Evolutionary conservation across 1,140 invertebrate genomes (phyloP), one percentile per base, ranked within the genome.

Genomic region (Coelopa frigida): DNA sequence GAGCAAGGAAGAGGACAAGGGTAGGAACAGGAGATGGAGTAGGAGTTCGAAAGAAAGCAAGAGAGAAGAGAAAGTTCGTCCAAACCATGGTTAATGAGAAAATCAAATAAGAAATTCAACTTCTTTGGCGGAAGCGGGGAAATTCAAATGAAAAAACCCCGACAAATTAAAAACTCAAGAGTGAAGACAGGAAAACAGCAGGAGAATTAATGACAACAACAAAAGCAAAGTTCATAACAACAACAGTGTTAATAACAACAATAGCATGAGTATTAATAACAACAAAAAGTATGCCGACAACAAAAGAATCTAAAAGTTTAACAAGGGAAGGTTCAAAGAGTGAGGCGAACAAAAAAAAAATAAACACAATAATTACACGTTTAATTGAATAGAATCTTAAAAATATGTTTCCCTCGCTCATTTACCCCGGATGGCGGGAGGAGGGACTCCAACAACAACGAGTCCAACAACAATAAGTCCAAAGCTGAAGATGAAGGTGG

Each of bases 71-170:
- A 31, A 21, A 5, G 36, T 46, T 38, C 35, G 4, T 35, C n/a
- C 26, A 58, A 56, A 63, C 56, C 59, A 54, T 55, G 57, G 53
- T 61, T 60, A 65, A 60, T 60, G 42, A 40, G 58, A 57, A 65
- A 65, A 61, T 65, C 61, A 65, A 65, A 65, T 65, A 54, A 58
- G 60, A 65, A 56, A 49, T 52, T 48, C 41, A 59, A 59, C 54
- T 49, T 54, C 60, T 52, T 48, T 51, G 54, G 48, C 46, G 41
- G 41, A 50, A 31, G 39, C 18, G 33, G 54, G 51, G 52, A 53
- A n/a, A 35, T 41, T 33, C 6, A 3, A 11, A 3, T 20, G 20
- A 29, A 42, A 42, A 27, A 27, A 18, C 10, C 3, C 10, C 18
- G 23, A 38, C 14, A 23, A 14, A 8, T 3, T 14, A 27, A 36